These are phyloP conservation scores for Drosophila punjabiensis DNA, from an alignment of 1,140 invertebrate species.

Conservation along the genomic window DNA sequence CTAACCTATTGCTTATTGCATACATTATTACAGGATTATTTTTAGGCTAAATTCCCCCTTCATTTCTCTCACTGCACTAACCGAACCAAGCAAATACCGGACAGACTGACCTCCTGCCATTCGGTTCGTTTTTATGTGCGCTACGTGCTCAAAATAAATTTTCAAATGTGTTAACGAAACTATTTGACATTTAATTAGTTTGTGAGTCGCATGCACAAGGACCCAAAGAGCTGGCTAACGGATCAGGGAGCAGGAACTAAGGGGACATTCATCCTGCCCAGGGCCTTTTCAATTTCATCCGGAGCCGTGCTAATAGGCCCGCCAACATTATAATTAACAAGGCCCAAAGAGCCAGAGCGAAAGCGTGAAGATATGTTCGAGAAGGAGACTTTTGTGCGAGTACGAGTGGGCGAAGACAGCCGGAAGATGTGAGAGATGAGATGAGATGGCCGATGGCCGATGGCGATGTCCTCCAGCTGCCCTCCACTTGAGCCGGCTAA, in stretches of 20 bases:
- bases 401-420: constrained; percentile 36
- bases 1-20: not conserved
- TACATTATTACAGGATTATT: not conserved
- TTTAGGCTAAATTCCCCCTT: rapidly evolving
- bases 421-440: constrained; percentile 21
- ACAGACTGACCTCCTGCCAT: constrained; percentile 46
- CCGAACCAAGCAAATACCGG: constrained; percentile 49
- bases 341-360: constrained; percentile 20
- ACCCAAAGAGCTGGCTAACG: constrained; percentile 62
- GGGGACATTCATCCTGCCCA: constrained; percentile 2
- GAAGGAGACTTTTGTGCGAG: not conserved
- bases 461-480: constrained; percentile 29
- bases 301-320: constrained; percentile 58
- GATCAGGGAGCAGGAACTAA: constrained; percentile 8
- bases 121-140: constrained; percentile 71
- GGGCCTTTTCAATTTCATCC: constrained; percentile 67
- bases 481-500: constrained; percentile 69
- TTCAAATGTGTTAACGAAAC: constrained; percentile 84
- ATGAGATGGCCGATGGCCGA: not conserved
- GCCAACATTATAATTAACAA: constrained; percentile 81
- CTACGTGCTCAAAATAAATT: constrained; percentile 85
- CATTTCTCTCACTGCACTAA: constrained; percentile 4
- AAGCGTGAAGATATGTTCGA: constrained; percentile 28
- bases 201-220: constrained; percentile 81
- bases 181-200: constrained; percentile 85